phyloP scores from a whole-genome alignment of 2,113 vertebrate genomes.

The Bujurquina vittata region DNA sequence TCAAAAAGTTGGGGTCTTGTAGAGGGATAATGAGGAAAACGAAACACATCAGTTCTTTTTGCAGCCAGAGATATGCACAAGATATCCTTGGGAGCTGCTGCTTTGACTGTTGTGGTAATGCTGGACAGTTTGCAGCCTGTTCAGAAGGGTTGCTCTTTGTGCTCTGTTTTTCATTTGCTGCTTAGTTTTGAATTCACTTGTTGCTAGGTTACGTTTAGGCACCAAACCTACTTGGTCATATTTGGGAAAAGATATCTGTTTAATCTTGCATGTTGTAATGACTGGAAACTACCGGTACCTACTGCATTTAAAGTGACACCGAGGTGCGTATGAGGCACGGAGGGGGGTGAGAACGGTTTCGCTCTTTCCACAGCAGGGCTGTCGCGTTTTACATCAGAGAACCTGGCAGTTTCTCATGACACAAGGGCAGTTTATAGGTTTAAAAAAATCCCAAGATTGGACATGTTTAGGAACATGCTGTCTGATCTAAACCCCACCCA shows the following conservation, averaged over 20 bases:
- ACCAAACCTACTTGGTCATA: neutral
- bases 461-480: neutral
- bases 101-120: neutral
- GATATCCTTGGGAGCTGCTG: neutral
- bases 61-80: neutral
- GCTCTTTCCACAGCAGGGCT: neutral
- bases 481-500: neutral
- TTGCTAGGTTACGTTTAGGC: conserved; percentile 7
- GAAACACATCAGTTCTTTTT: neutral
- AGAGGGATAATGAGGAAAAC: neutral
- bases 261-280: neutral
- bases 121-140: neutral
- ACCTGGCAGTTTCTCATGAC: neutral
- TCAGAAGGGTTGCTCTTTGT: neutral
- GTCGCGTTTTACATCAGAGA: fast-evolving
- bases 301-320: neutral
- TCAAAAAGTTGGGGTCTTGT: neutral
- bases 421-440: neutral
- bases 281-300: neutral
- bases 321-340: neutral
- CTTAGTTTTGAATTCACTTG: neutral
- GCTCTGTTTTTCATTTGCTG: neutral
- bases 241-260: neutral
- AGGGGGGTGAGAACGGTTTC: neutral
- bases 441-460: neutral